These are phyloP conservation scores for Torymus texanus DNA, from an alignment of 2,888 invertebrate genomes.

Conservation along the genomic window DNA sequence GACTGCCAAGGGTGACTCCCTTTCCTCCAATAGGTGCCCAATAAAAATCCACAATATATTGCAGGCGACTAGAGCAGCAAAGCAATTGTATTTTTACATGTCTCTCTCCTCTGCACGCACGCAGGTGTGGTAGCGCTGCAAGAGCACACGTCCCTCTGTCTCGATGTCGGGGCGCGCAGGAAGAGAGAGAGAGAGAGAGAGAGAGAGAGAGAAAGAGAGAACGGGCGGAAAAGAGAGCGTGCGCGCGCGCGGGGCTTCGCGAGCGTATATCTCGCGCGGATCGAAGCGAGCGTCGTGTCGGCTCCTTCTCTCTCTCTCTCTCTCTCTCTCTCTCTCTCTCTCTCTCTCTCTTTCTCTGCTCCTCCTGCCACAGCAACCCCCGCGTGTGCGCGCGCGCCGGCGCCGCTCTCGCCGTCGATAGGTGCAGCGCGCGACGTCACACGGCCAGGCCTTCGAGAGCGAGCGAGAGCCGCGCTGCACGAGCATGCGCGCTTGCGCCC, in stretches of 20 bases:
- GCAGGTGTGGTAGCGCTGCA: too few species aligned
- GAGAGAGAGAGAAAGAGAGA: too few species aligned
- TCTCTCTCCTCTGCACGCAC: too few species aligned
- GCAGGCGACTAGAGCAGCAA: background rate
- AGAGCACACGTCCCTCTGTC: too few species aligned
- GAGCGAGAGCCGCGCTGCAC: background rate
- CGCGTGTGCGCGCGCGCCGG: background rate
- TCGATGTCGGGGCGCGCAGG: too few species aligned
- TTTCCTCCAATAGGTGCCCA: background rate
- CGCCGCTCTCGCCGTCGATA: slow-evolving; percentile 28
- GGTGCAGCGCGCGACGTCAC: slow-evolving; percentile 18
- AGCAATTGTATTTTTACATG: background rate
- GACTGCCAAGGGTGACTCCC: background rate
- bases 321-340: background rate
- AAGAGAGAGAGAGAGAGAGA: too few species aligned
- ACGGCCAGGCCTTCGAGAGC: background rate
- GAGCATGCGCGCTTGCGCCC: background rate
- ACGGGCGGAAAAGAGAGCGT: background rate
- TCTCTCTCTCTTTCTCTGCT: background rate
- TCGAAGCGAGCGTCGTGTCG: background rate
- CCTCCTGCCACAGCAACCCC: background rate
- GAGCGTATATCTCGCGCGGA: background rate
- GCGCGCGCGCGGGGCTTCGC: background rate
- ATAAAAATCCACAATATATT: slow-evolving; percentile 24
- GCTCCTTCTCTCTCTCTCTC: background rate